Conservation (phyloP, 2,888 invertebrate species). For the Pegoplata infirma region DNA sequence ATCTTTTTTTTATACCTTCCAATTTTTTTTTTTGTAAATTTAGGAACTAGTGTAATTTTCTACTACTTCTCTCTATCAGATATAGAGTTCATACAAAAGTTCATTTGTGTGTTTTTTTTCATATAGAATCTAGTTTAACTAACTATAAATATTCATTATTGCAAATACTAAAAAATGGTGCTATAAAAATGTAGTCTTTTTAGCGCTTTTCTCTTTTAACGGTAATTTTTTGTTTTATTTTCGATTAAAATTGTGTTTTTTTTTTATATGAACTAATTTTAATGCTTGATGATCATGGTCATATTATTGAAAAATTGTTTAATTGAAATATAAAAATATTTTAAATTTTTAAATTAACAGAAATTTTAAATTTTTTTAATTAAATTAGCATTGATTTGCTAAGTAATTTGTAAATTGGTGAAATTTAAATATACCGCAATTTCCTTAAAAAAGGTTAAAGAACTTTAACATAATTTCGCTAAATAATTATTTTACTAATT, state of each 20-base stretch:
- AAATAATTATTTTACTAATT: too few species aligned
- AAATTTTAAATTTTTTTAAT: not conserved
- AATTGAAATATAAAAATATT: too few species aligned
- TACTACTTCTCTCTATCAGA: not conserved
- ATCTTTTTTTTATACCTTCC: too few species aligned
- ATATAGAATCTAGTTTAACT: slow-evolving; percentile 28
- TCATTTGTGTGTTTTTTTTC: slow-evolving; percentile 22
- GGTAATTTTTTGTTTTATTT: not conserved
- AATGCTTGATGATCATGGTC: not conserved
- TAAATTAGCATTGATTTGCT: not conserved
- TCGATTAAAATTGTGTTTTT: not conserved
- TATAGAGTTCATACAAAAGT: slow-evolving; percentile 37
- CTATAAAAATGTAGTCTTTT: not conserved
- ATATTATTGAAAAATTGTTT: too few species aligned
- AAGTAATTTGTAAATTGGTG: too few species aligned
- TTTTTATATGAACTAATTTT: not conserved
- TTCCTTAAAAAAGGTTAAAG: too few species aligned
- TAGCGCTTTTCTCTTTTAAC: not conserved
- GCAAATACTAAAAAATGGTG: not conserved
- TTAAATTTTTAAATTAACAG: not conserved
- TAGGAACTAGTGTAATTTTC: not conserved
- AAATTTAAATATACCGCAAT: too few species aligned
- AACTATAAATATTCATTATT: slow-evolving; percentile 29
- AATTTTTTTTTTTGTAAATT: too few species aligned
- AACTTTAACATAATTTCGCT: too few species aligned